Evolutionary conservation across 2,888 invertebrate species (phyloP), one percentile per base, ranked within the genome.

Genomic region (Cynaeus angustus): DNA sequence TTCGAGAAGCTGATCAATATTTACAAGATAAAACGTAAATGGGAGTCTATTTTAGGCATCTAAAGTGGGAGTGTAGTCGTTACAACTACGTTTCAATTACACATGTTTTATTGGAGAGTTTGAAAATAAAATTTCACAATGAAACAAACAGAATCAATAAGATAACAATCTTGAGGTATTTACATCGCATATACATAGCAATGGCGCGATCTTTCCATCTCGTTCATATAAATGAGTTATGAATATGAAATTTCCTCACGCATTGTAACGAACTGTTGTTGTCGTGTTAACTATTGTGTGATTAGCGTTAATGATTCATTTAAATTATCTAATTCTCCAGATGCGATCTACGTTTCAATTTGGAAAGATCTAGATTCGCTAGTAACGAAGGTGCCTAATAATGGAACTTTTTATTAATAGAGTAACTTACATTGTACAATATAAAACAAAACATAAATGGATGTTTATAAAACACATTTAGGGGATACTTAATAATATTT

Each of bases 371-470:
- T n/a, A n/a, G 6, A 30, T 30, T 52, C 30, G 52, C 43, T 61
- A 61, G 53, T 65, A 69, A 69, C 66, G 66, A 55, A 66, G 61
- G 61, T 69, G 56, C 61, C 64, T 75, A 75, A 75, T 75, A 72
- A 72, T 72, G 69, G 71, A 78, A 78, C 79, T 79, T 81, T 83
- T 82, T 82, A 82, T 82, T 82, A 80, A 78, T 81, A 75, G 80
- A 80, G 71, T 79, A 81, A 82, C 82, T 83, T 83, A 83, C 81
- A 82, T 79, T 82, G 80, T 82, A 82, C 80, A 87, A 84, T 70
- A 86, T 84, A 86, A 86, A 86, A 86, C 85, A 86, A 86, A 85
- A 85, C 85, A 85, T 79, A 78, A 80, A 71, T 73, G 79, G 80
- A 83, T 83, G 82, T 83, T 85, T 82, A 84, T 84, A 83, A 85